Percentiles rank a stretch among this genome's conserved stretches.
Evolutionary conservation across 2,888 invertebrate species (phyloP).

Genomic region (Dynastes tityus): DNA sequence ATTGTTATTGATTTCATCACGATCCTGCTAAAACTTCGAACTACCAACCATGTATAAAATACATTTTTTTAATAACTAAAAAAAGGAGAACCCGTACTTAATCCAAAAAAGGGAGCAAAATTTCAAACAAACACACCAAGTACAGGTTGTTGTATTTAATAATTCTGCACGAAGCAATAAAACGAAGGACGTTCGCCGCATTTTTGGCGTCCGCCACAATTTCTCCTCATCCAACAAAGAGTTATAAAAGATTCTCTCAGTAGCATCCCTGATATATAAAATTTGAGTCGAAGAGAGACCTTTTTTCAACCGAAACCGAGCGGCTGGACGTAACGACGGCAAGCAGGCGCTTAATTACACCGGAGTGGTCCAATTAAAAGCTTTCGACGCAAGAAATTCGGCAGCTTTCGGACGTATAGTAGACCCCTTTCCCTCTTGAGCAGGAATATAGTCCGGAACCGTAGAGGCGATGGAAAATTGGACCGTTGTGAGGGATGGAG

Average conservation of each 20-base stretch:
- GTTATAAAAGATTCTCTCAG: slow-evolving; percentile 35
- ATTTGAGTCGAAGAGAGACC: slow-evolving; percentile 10
- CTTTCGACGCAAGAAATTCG: slow-evolving; percentile 37
- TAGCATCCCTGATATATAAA: slow-evolving; percentile 16
- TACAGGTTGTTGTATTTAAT: slow-evolving; percentile 10
- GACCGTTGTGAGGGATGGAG: background rate
- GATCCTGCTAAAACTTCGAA: too few relatives aligned
- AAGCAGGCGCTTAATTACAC: slow-evolving; percentile 46
- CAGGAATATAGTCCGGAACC: background rate
- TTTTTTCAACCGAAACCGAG: slow-evolving; percentile 13
- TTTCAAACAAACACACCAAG: too few relatives aligned
- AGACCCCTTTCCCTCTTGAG: background rate
- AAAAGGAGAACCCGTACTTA: too few relatives aligned
- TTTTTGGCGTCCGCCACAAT: slow-evolving; percentile 13
- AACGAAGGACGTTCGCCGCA: slow-evolving; percentile 5
- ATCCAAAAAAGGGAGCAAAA: too few relatives aligned
- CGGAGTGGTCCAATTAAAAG: slow-evolving; percentile 48
- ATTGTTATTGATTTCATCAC: too few relatives aligned
- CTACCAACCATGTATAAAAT: too few relatives aligned
- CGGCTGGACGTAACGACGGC: slow-evolving; percentile 26
- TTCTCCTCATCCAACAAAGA: slow-evolving; percentile 22
- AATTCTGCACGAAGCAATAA: slow-evolving; percentile 15
- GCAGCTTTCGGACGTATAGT: background rate
- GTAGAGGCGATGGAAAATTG: background rate
- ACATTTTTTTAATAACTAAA: too few relatives aligned